Evolutionary conservation across 2,888 invertebrate genomes (phyloP).

Genomic region (Operophtera brumata): DNA sequence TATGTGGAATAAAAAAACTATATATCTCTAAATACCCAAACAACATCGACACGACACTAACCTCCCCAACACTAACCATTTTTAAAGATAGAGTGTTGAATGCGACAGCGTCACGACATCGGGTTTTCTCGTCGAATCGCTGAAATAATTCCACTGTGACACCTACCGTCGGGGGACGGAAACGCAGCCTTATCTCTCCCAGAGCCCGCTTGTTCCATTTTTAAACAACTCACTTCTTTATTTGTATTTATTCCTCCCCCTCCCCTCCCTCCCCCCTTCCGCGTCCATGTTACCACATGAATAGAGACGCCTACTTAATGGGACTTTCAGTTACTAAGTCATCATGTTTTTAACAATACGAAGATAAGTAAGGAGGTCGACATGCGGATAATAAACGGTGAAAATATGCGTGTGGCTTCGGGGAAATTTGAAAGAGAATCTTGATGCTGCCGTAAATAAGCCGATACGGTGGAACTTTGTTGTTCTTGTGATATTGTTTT

Average conservation of each 20-base stretch:
- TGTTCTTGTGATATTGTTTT: conserved; percentile 46
- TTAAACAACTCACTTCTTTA: conserved; percentile 80
- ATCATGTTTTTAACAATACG: conserved; percentile 78
- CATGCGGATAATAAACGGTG: conserved; percentile 74
- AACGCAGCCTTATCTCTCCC: conserved; percentile 77
- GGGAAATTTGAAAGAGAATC: conserved; percentile 64
- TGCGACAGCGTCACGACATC: conserved; percentile 72
- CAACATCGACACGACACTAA: conserved; percentile 17
- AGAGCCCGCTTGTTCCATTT: conserved; percentile 78
- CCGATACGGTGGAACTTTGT: conserved; percentile 49
- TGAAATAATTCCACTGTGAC: conserved; percentile 76
- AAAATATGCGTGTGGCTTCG: conserved; percentile 65
- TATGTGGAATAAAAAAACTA: too few species aligned
- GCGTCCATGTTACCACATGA: conserved; percentile 71
- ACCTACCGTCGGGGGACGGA: conserved; percentile 63
- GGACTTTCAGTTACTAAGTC: conserved; percentile 80
- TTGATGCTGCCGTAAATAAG: conserved; percentile 68
- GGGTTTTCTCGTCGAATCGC: conserved; percentile 73
- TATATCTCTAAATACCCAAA: background rate
- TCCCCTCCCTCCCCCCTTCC: conserved; percentile 49
- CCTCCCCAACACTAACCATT: conserved; percentile 59
- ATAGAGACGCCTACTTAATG: conserved; percentile 78
- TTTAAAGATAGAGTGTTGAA: conserved; percentile 79
- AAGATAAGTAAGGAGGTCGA: conserved; percentile 73
- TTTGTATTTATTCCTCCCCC: conserved; percentile 69